phyloP scores from a whole-genome alignment of 2,797 vertebrate genomes.

The Centropyge bicolor region DNA sequence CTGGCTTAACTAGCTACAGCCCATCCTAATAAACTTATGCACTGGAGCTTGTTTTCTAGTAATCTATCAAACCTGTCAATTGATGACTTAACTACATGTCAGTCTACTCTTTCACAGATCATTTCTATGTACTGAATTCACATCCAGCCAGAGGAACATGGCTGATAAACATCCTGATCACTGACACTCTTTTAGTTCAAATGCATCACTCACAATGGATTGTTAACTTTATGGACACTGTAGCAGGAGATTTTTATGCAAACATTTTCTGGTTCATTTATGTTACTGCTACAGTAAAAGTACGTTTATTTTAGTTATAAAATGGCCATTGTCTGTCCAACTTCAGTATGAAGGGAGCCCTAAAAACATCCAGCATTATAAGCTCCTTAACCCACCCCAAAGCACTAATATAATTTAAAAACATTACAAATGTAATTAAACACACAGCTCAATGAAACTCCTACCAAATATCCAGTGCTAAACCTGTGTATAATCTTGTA shows the following conservation, averaged over 20 bases:
- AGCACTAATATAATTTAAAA: neutral
- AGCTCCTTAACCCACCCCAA: neutral
- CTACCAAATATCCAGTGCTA: neutral
- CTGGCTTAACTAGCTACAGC: neutral
- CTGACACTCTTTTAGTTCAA: too few relatives aligned
- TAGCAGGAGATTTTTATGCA: conserved; percentile 2
- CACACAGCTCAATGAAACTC: neutral
- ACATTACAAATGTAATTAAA: neutral
- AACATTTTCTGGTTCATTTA: neutral
- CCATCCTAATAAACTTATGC: neutral
- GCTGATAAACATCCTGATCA: neutral
- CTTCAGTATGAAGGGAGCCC: neutral
- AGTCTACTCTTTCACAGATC: neutral
- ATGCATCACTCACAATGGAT: neutral
- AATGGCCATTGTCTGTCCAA: neutral
- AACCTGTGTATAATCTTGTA: neutral
- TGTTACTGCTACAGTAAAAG: neutral
- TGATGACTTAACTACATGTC: neutral
- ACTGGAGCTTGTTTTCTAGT: too few relatives aligned
- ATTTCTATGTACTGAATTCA: neutral
- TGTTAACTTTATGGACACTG: conserved; percentile 10
- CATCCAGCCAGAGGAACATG: neutral
- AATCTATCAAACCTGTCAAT: neutral
- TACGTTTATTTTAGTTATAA: neutral
- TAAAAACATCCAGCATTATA: neutral